Conservation (phyloP, 2,888 invertebrate species). For the Ophion costatus region DNA sequence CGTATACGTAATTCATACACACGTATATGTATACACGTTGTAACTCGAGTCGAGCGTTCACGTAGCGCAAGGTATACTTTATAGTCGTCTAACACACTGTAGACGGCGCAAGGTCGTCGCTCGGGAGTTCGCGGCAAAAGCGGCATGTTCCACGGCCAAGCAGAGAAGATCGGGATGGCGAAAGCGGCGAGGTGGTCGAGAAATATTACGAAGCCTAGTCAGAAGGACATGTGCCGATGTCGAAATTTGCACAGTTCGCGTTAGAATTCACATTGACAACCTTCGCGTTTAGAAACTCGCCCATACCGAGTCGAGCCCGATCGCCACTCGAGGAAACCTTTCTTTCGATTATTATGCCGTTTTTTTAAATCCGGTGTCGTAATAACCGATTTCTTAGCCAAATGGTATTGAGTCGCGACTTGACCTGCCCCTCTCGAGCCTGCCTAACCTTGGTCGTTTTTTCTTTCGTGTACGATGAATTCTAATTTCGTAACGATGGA, state of each 20-base stretch:
- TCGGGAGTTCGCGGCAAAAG: conserved; percentile 62
- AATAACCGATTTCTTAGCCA: conserved; percentile 49
- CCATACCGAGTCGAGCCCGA: conserved; percentile 2
- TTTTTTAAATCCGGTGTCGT: conserved; percentile 22
- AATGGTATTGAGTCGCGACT: conserved; percentile 63
- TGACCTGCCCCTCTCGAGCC: conserved; percentile 62
- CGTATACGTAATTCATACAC: conserved; percentile 3
- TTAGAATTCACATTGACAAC: conserved; percentile 54
- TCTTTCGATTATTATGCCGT: neutral
- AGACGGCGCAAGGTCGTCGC: conserved; percentile 61
- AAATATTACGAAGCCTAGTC: conserved; percentile 50
- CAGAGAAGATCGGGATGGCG: conserved; percentile 33
- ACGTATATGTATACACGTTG: neutral
- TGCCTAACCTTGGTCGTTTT: conserved; percentile 40
- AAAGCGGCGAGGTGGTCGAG: conserved; percentile 41
- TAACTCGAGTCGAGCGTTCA: neutral
- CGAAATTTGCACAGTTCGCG: conserved; percentile 52
- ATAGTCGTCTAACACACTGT: conserved; percentile 17
- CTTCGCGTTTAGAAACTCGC: conserved; percentile 34
- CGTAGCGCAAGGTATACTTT: conserved; percentile 6
- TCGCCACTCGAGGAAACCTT: neutral
- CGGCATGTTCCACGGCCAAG: conserved; percentile 27
- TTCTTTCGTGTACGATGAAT: conserved; percentile 40
- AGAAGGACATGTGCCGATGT: conserved; percentile 54
- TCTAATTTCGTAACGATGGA: conserved; percentile 56